phyloP scores from a whole-genome alignment of 2,888 invertebrate species.

The Melikaiella ostensackeni region DNA sequence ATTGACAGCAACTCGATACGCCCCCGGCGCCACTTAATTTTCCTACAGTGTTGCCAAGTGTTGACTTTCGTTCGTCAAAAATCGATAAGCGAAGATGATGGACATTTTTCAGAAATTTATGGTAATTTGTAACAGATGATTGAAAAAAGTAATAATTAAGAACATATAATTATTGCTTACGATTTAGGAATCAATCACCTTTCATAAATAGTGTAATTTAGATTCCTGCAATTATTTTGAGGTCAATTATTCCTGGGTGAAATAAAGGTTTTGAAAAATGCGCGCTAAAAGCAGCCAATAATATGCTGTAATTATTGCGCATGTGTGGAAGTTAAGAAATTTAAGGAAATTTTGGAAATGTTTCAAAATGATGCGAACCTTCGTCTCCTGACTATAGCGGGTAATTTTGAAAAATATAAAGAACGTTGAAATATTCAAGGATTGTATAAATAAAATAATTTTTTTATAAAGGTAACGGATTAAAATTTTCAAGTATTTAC shows the following conservation, averaged over 20 bases:
- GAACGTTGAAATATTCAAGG: neutral
- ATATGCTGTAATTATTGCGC: neutral
- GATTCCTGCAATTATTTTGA: neutral
- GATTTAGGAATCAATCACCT: neutral
- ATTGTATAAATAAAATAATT: no score
- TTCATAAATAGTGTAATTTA: neutral
- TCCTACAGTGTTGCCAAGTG: conserved; percentile 14
- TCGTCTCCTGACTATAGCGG: neutral
- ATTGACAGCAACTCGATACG: conserved; percentile 29
- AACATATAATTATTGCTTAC: neutral
- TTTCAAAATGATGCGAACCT: neutral
- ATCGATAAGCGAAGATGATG: conserved; percentile 16
- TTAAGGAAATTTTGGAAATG: neutral
- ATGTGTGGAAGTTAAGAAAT: no score
- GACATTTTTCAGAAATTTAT: neutral
- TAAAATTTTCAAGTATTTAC: no score
- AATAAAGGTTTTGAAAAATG: neutral
- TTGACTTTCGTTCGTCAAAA: neutral
- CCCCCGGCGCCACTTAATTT: conserved; percentile 36
- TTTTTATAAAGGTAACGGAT: no score
- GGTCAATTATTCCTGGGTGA: neutral
- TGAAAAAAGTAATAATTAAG: neutral
- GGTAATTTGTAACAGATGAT: neutral
- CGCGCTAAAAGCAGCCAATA: neutral
- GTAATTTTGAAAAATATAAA: neutral